phyloP scores from a whole-genome alignment of 2,888 invertebrate genomes.

The Archips xylosteana region DNA sequence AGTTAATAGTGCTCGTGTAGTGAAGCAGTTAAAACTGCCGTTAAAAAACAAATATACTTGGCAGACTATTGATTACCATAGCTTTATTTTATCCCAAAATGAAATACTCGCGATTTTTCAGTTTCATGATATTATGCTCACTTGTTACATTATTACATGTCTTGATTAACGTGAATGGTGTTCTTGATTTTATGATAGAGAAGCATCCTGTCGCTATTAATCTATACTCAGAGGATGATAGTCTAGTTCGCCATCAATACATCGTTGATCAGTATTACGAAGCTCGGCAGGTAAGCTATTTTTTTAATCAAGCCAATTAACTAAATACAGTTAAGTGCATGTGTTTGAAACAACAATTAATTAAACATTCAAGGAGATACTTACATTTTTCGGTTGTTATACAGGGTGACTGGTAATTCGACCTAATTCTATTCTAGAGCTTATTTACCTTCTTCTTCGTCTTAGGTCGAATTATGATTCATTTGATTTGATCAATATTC shows the following conservation, averaged over 20 bases:
- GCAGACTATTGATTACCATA: background rate
- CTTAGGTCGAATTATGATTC: no score
- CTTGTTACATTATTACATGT: background rate
- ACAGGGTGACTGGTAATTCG: no score
- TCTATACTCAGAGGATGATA: background rate
- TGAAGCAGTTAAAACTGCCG: background rate
- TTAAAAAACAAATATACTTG: background rate
- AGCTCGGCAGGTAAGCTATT: conserved; percentile 7
- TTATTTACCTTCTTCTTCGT: no score
- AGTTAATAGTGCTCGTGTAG: background rate
- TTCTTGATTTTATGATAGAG: background rate
- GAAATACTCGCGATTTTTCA: background rate
- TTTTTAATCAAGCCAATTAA: background rate
- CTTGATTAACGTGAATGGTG: background rate
- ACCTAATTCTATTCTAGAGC: no score
- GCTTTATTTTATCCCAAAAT: background rate
- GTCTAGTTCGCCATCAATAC: background rate
- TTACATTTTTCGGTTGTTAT: no score
- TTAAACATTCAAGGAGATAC: no score
- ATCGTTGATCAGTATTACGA: conserved; percentile 1
- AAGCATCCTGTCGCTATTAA: background rate
- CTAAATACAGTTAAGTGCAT: background rate
- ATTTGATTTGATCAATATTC: no score
- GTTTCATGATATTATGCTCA: background rate
- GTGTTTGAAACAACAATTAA: no score